These are phyloP conservation scores for Enteromius fasciolatus DNA, from an alignment of 2,797 vertebrate genomes.

Conservation along the genomic window DNA sequence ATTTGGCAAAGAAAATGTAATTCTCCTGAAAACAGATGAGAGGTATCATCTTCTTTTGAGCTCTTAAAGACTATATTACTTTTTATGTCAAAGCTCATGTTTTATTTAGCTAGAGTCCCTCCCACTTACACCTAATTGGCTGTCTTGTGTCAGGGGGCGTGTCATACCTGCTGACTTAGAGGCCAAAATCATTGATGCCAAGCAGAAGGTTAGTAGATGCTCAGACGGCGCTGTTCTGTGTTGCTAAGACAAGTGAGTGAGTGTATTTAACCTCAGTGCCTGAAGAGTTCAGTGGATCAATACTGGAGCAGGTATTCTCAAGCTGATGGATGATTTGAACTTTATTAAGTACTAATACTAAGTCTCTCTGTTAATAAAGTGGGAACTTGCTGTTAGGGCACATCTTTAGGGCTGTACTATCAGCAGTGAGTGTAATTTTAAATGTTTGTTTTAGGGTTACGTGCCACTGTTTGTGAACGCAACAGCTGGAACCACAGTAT, in stretches of 20 bases:
- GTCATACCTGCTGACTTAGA: constrained; percentile 97
- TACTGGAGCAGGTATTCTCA: background rate
- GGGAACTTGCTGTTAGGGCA: background rate
- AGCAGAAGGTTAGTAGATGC: constrained; percentile 86
- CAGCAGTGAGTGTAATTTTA: background rate
- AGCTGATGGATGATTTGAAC: constrained; percentile 34
- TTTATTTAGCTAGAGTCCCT: background rate
- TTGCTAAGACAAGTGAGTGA: constrained; percentile 11
- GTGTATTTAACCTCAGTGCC: constrained; percentile 16
- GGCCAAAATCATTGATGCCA: constrained; percentile 92
- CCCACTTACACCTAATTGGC: constrained; percentile 6
- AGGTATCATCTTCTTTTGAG: constrained; percentile 74
- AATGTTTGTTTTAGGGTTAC: constrained; percentile 77
- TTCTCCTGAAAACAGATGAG: constrained; percentile 94
- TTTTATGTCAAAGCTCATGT: background rate
- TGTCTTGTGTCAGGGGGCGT: constrained; percentile 83
- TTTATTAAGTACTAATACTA: constrained; percentile 9
- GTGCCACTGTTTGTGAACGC: constrained; percentile 96
- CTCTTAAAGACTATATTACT: background rate
- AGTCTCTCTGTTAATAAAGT: constrained; percentile 31
- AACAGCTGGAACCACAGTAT: constrained; percentile 94
- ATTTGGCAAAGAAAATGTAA: constrained; percentile 95
- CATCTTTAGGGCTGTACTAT: background rate
- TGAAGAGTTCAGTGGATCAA: constrained; percentile 36
- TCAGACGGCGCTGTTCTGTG: background rate